phyloP scores from a whole-genome alignment of 2,888 invertebrate species.

The Hypercompe scribonia region DNA sequence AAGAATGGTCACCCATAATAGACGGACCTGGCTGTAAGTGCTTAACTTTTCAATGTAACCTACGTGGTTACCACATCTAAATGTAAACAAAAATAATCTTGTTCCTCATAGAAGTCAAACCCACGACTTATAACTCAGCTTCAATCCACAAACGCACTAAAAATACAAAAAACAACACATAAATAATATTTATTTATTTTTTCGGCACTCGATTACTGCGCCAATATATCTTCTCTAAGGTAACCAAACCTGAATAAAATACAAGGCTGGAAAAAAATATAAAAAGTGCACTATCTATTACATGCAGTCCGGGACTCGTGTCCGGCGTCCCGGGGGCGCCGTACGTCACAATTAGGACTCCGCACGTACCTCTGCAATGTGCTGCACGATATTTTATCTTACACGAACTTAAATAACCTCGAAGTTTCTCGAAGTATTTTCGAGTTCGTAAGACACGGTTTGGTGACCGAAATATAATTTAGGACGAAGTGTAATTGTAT shows the following conservation, averaged over 20 bases:
- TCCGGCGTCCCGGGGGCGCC: conserved; percentile 64
- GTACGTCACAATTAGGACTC: conserved; percentile 81
- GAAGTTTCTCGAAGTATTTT: conserved; percentile 16
- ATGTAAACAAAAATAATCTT: neutral
- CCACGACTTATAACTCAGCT: neutral
- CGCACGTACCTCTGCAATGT: conserved; percentile 57
- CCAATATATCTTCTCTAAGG: conserved; percentile 17
- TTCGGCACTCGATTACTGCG: neutral
- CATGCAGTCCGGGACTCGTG: conserved; percentile 36
- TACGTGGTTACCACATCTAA: no score
- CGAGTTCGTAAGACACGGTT: neutral
- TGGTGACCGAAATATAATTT: neutral
- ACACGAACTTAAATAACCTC: conserved; percentile 22
- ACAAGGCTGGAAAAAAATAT: conserved; percentile 26
- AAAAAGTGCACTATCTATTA: conserved; percentile 55
- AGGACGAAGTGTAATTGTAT: neutral
- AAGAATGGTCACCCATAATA: no score
- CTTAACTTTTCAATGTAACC: no score
- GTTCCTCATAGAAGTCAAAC: neutral
- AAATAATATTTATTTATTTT: conserved; percentile 7
- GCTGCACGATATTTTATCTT: conserved; percentile 65
- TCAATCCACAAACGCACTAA: neutral
- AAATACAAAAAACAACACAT: neutral
- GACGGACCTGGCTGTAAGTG: no score
- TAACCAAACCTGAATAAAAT: conserved; percentile 21